phyloP scores from a whole-genome alignment of 2,888 invertebrate genomes.

The Orgyia antiqua region DNA sequence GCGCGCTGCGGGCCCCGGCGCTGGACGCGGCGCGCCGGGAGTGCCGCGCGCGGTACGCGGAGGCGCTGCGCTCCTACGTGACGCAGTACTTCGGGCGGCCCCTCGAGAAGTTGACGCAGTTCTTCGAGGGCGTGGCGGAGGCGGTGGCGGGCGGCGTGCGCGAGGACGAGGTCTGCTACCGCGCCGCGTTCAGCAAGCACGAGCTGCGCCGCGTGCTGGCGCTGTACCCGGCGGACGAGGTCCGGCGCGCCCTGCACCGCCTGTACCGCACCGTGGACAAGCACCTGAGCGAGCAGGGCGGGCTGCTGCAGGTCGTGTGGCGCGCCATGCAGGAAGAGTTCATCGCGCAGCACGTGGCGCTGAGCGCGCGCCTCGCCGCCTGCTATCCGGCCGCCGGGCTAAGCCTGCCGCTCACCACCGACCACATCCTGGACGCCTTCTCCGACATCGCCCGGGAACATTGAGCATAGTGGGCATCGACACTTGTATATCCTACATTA shows the following conservation, averaged over 20 bases:
- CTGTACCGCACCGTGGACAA: conserved; percentile 98
- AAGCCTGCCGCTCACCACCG: conserved; percentile 94
- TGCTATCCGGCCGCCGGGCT: conserved; percentile 98
- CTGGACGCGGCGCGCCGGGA: conserved; percentile 93
- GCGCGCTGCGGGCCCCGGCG: conserved; percentile 92
- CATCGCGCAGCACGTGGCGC: conserved; percentile 91
- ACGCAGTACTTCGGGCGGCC: conserved; percentile 94
- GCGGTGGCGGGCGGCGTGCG: conserved; percentile 96
- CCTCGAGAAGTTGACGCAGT: conserved; percentile 82
- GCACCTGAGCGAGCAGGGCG: conserved; percentile 96
- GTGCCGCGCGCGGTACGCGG: conserved; percentile 92
- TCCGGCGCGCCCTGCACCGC: conserved; percentile 94
- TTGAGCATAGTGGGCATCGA: conserved; percentile 56
- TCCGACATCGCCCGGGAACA: conserved; percentile 98
- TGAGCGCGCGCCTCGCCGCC: conserved; percentile 94
- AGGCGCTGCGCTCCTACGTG: conserved; percentile 94
- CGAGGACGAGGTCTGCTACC: conserved; percentile 98
- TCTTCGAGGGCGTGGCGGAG: conserved; percentile 97
- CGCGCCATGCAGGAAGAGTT: conserved; percentile 99
- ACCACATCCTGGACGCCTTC: conserved; percentile 97
- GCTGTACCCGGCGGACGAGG: conserved; percentile 87
- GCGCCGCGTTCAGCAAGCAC: conserved; percentile 97
- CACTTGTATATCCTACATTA: conserved; percentile 1
- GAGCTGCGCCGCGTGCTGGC: conserved; percentile 96
- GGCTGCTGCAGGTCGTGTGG: conserved; percentile 98